Evolutionary conservation across 2,888 invertebrate genomes (phyloP).

Genomic region (Amiota minor): DNA sequence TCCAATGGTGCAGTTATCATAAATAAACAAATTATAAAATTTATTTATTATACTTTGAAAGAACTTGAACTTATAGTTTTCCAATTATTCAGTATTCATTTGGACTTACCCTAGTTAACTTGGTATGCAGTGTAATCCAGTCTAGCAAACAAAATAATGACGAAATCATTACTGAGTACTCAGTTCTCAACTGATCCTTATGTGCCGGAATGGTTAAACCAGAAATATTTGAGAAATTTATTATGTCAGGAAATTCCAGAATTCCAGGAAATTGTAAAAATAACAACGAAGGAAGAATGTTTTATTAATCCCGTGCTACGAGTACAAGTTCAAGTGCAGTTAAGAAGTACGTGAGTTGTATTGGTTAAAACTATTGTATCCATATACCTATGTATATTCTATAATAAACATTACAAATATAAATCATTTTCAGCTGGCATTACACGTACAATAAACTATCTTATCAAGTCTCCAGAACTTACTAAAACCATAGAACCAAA

Average conservation of each 20-base stretch:
- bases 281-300: conserved; percentile 41
- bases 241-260: conserved; percentile 32
- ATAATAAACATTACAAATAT: too few species aligned
- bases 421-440: conserved; percentile 29
- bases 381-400: too few species aligned
- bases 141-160: neutral
- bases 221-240: conserved; percentile 33
- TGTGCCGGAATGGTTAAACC: conserved; percentile 38
- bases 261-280: conserved; percentile 28
- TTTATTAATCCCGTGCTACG: conserved; percentile 45
- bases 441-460: conserved; percentile 43
- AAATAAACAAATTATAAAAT: too few species aligned
- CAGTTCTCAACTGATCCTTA: conserved; percentile 20
- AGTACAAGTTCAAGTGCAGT: conserved; percentile 38
- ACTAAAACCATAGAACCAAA: conserved; percentile 23
- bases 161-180: conserved; percentile 20
- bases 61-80: too few species aligned
- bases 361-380: too few species aligned
- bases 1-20: too few species aligned
- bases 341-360: conserved; percentile 37
- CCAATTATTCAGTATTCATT: too few species aligned
- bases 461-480: conserved; percentile 46
- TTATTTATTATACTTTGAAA: too few species aligned
- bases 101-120: too few species aligned
- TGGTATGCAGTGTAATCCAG: too few species aligned